phyloP scores from a whole-genome alignment of 2,797 vertebrate species.

The Malacoctenus gilli region DNA sequence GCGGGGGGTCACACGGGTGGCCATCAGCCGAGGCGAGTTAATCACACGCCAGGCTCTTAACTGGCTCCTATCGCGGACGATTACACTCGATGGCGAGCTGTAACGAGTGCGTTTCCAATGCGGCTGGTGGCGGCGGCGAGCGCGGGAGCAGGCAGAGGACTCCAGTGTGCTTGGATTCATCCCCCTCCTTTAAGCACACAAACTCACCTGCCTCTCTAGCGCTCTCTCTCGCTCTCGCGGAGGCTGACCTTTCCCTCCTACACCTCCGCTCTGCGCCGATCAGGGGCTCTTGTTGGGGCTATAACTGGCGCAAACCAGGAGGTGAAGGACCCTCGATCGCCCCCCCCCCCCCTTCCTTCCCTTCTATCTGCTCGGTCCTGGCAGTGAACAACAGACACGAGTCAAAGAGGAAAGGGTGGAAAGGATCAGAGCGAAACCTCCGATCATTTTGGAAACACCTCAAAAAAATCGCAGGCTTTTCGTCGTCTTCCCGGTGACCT shows the following conservation, averaged over 20 bases:
- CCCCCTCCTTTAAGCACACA: slow-evolving; percentile 29
- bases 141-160: neutral
- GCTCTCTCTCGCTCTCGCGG: slow-evolving; percentile 25
- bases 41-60: slow-evolving; percentile 49
- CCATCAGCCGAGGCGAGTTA: slow-evolving; percentile 36
- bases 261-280: slow-evolving; percentile 56
- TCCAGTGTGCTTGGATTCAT: slow-evolving; percentile 10
- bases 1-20: slow-evolving; percentile 33
- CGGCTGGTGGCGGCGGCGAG: slow-evolving; percentile 11
- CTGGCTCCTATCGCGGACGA: slow-evolving; percentile 40
- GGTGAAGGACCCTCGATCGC: slow-evolving; percentile 63
- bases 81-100: slow-evolving; percentile 39
- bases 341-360: slow-evolving; percentile 32
- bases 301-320: slow-evolving; percentile 56
- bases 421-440: too few species aligned
- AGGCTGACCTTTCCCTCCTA: slow-evolving; percentile 67
- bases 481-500: too few species aligned
- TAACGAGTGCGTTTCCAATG: slow-evolving; percentile 43
- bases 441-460: too few species aligned
- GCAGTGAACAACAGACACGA: neutral
- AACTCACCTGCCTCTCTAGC: slow-evolving; percentile 15
- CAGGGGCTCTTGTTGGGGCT: slow-evolving; percentile 59
- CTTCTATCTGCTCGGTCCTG: slow-evolving; percentile 22
- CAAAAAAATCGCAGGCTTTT: too few species aligned
- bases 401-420: too few species aligned